A percentile compares a stretch with the other conserved stretches of the same genome.
phyloP scores from a whole-genome alignment of 2,888 invertebrate species.

The Rotaria macrura region DNA sequence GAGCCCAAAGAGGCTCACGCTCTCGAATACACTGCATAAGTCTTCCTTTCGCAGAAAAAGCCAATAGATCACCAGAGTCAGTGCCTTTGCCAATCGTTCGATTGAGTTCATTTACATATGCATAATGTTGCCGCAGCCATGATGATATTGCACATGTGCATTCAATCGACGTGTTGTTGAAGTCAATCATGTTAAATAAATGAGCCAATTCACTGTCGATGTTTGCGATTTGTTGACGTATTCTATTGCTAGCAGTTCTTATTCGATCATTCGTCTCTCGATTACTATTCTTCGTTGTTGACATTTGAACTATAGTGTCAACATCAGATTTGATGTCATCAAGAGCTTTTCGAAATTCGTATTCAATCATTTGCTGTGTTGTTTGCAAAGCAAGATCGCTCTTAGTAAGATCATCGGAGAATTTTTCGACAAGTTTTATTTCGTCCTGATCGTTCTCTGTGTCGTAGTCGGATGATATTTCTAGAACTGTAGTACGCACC shows the following conservation, averaged over 20 bases:
- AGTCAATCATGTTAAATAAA: not conserved
- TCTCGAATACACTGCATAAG: not conserved
- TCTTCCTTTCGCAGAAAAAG: not conserved
- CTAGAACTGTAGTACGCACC: not conserved
- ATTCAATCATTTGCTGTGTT: not conserved
- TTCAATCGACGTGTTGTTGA: not conserved
- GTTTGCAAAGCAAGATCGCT: not conserved
- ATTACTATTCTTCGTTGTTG: not conserved
- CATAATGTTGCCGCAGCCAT: not conserved
- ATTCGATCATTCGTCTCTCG: not conserved
- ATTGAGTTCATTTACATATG: not conserved
- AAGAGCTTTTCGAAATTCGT: not conserved
- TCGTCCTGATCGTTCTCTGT: not conserved
- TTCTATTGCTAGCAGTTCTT: not conserved
- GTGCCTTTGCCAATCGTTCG: not conserved
- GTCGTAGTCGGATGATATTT: not conserved
- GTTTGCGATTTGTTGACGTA: not conserved
- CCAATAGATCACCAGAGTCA: not conserved
- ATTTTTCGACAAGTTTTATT: not conserved
- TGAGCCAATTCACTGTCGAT: not conserved
- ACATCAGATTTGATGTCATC: not conserved
- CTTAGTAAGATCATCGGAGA: not conserved
- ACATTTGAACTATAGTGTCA: not conserved
- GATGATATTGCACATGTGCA: not conserved
- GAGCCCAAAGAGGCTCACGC: not conserved